A percentile compares a stretch with the other conserved stretches of the same genome.
Evolutionary conservation across 2,888 invertebrate species (phyloP).

Genomic region (Muscina levida): DNA sequence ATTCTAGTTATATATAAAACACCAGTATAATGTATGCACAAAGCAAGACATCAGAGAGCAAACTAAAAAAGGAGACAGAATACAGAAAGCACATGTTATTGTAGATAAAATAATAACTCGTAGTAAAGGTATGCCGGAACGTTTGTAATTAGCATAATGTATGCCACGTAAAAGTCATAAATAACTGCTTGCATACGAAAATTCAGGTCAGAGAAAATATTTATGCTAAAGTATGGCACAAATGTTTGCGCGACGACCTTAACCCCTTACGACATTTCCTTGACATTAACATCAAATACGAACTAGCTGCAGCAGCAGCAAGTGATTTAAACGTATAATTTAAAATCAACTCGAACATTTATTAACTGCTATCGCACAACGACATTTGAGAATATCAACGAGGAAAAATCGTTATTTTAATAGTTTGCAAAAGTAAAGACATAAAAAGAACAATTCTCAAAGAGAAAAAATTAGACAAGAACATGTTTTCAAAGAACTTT

Average conservation of each 20-base stretch:
- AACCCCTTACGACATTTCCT: slow-evolving; percentile 32
- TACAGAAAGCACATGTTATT: slow-evolving; percentile 11
- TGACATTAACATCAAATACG: slow-evolving; percentile 30
- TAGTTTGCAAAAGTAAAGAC: slow-evolving; percentile 21
- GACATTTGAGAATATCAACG: slow-evolving; percentile 22
- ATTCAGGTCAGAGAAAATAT: no score
- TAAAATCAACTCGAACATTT: slow-evolving; percentile 8
- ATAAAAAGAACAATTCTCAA: slow-evolving; percentile 12
- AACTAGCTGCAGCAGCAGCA: background rate
- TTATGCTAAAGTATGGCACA: no score
- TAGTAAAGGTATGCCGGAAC: slow-evolving; percentile 10
- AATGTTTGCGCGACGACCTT: slow-evolving; percentile 23
- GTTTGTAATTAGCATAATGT: slow-evolving; percentile 58
- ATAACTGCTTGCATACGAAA: slow-evolving; percentile 19
- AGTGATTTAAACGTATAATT: slow-evolving; percentile 15
- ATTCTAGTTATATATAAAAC: background rate
- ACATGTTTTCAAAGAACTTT: slow-evolving; percentile 17
- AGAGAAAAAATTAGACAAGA: slow-evolving; percentile 26
- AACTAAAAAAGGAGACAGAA: background rate
- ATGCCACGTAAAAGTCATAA: slow-evolving; percentile 51
- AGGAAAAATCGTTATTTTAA: slow-evolving; percentile 25
- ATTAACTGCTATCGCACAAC: slow-evolving; percentile 32
- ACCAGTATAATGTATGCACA: no score
- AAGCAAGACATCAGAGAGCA: no score
- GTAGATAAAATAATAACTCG: slow-evolving; percentile 33